phyloP scores from a whole-genome alignment of 2,113 vertebrate species.

The Hydrochoerus hydrochaeris region DNA sequence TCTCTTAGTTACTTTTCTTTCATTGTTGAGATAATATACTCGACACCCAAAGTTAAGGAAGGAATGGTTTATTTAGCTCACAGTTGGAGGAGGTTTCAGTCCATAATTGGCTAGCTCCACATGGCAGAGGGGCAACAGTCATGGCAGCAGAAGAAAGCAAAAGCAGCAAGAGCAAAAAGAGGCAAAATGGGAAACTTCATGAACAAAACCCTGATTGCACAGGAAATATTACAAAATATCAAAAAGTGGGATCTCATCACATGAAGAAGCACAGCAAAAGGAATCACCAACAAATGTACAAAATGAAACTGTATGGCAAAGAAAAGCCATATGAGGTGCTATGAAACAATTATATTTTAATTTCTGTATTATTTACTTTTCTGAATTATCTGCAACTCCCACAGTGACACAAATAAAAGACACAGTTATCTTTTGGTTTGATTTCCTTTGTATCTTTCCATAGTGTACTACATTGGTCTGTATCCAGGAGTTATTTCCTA shows the following conservation, averaged over 20 bases:
- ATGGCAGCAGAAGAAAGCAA: not conserved
- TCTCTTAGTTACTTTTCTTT: not conserved
- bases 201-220: not conserved
- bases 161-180: not conserved
- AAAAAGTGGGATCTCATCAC: not conserved
- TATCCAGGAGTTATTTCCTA: constrained; percentile 27
- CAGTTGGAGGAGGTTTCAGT: not conserved
- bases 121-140: not conserved
- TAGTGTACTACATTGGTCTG: not conserved
- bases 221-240: not conserved
- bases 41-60: not conserved
- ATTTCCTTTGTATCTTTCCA: constrained; percentile 52
- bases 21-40: not conserved
- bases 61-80: not conserved
- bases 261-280: not conserved
- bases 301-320: constrained; percentile 43
- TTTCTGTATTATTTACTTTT: constrained; percentile 36
- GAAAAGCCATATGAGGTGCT: constrained; percentile 17
- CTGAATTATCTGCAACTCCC: not conserved
- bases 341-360: constrained; percentile 32
- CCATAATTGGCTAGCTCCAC: not conserved
- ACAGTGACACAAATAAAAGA: constrained; percentile 7
- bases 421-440: constrained; percentile 19
- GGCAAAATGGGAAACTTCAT: not conserved
- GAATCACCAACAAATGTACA: constrained; percentile 9